Evolutionary conservation across 2,113 vertebrate species (phyloP), one percentile per base, ranked within the genome.

Genomic region (Cyprinodon variegatus): DNA sequence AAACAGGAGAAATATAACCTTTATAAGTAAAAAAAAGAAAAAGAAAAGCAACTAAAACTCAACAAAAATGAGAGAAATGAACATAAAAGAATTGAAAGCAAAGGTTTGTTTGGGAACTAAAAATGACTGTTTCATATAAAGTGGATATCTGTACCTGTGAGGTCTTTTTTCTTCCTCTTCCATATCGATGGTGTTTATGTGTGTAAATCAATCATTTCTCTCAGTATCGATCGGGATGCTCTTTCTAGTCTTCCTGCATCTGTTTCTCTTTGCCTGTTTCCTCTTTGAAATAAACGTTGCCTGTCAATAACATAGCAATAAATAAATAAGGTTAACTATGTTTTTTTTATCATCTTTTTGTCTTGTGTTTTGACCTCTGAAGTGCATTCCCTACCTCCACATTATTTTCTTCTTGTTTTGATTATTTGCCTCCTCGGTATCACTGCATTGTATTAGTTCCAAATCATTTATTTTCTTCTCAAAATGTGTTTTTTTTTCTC

Each of bases 401-500:
- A 61, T 84, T 78, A 78, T 43, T 86, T 79, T 80, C 73, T 67
- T 79, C 59, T 81, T 78, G 70, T 84, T 89, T 66, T 79, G 65
- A 86, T 89, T 65, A 72, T 76, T 74, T 78, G 57, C 59, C 67
- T 59, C 40, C 43, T 36, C 66, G 57, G 78, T 88, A 84, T 80
- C 83, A 57, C 72, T 73, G 74, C 57, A 74, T 83, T 88, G 80
- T 88, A 69, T 88, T 74, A 77, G 70, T 59, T 77, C 79, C 62
- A 61, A 64, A 80, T 85, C 73, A 78, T 81, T 89, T 74, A 74
- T 89, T 89, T 82, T 83, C 78, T 83, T 79, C 65, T 83, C 73
- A 85, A 76, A 86, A 82, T 82, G 60, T 82, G 68, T 86, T 89
- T 89, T 89, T 62, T 60, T 64, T 64, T 82, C 66, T 88, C 87